Evolutionary conservation across 1,140 invertebrate genomes (phyloP), one percentile per base, ranked within the genome.

Genomic region (Cydia fagiglandana): DNA sequence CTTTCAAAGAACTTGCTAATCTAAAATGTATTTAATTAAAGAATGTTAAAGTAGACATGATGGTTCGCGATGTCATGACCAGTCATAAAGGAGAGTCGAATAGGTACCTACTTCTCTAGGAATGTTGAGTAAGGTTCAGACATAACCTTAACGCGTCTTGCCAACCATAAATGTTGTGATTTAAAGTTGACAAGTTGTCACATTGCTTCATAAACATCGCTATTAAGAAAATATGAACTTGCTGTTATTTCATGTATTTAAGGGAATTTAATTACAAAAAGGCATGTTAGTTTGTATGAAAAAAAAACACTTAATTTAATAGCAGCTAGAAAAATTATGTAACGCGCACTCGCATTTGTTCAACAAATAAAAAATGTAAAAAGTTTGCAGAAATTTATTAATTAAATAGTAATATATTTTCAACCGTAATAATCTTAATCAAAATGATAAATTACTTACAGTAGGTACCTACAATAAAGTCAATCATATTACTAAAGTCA

Each of bases 181-280:
- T 70, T 41, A 41, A 38, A 70, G 66, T 70, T 70, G 66, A 70
- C 66, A n/a, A 70, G 34, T 70, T 41, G 66, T 20, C 66, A 70
- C 66, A 70, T 70, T 45, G 66, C 66, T 70, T 45, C 66, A 45
- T 41, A 38, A 70, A 17, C 24, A 41, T 9, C 13, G 30, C 15
- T 41, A 45, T 70, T 70, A 70, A 45, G 66, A 13, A 41, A 70
- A 41, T 38, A 70, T 70, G 66, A 41, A 70, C 34, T 41, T 70
- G 17, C 30, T 70, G 66, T 28, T 70, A 70, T 70, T 70, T n/a
- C 0, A 70, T 17, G 34, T 20, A 41, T 70, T 41, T 41, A 41
- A 70, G n/a, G 15, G 64, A 7, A 34, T 38, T 17, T 68, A 68
- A 38, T 68, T 68, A 68, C 15, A 68, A 68, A 68, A 30, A 68